phyloP scores from a whole-genome alignment of 2,113 vertebrate species.

The Chlamydotis undulata region DNA sequence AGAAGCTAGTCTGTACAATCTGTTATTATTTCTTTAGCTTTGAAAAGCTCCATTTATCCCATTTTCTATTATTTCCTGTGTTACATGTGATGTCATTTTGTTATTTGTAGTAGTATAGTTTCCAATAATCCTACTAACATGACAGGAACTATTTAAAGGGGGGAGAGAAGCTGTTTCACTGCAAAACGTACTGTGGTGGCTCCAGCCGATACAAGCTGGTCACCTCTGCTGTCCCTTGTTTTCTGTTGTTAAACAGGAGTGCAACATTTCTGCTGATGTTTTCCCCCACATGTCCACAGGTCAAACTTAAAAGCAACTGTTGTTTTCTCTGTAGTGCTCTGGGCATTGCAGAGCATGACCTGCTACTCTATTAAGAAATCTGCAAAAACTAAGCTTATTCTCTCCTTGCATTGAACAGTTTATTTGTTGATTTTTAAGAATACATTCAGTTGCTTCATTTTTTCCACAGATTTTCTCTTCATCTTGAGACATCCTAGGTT shows the following conservation, averaged over 20 bases:
- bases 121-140: not conserved
- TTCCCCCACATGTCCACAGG: not conserved
- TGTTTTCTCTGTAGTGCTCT: not conserved
- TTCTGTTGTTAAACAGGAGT: not conserved
- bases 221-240: not conserved
- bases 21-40: not conserved
- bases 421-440: not conserved
- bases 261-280: not conserved
- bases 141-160: not conserved
- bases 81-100: not conserved
- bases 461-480: not conserved
- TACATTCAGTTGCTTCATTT: not conserved
- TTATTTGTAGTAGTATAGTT: not conserved
- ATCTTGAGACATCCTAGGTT: not conserved
- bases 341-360: not conserved
- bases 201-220: not conserved
- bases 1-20: not conserved
- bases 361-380: constrained; percentile 12
- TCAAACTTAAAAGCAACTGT: not conserved
- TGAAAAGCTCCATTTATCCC: not conserved
- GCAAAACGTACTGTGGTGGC: rapidly evolving
- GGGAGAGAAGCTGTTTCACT: not conserved
- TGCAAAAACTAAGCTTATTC: not conserved
- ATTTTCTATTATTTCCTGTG: not conserved
- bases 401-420: not conserved